Evolutionary conservation across 2,888 invertebrate species (phyloP).

Genomic region (Drosophila prostipennis): DNA sequence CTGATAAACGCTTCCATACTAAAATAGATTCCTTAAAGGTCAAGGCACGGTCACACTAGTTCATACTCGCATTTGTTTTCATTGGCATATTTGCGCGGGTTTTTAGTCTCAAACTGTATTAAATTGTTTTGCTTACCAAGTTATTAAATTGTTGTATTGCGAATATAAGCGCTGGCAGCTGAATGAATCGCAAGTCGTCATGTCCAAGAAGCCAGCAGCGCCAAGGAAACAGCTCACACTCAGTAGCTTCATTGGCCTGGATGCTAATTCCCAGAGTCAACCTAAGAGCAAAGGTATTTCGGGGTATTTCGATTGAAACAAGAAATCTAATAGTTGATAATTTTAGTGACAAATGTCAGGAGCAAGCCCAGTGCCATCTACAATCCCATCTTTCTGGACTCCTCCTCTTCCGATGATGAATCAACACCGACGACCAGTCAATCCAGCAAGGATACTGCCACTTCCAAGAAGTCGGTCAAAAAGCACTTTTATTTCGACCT

Average conservation of each 20-base stretch:
- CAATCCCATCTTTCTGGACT: conserved; percentile 81
- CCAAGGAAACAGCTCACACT: conserved; percentile 35
- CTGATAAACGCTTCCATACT: not conserved
- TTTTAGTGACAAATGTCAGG: conserved; percentile 27
- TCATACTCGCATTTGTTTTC: not conserved
- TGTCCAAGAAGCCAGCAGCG: conserved; percentile 23
- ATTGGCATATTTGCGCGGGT: conserved; percentile 31
- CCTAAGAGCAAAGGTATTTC: conserved; percentile 14
- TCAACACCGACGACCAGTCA: conserved; percentile 13
- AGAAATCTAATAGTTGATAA: conserved; percentile 56
- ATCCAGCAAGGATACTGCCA: not conserved
- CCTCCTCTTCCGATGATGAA: conserved; percentile 79
- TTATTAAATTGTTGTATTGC: not conserved
- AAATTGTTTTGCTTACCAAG: conserved; percentile 14
- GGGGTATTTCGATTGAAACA: no score
- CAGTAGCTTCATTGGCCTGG: conserved; percentile 38
- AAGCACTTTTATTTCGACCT: conserved; percentile 65
- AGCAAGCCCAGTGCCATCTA: conserved; percentile 50
- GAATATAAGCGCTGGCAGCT: not conserved
- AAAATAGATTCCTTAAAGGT: no score
- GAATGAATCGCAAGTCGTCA: conserved; percentile 1
- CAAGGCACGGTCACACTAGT: not conserved
- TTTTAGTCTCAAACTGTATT: conserved; percentile 18
- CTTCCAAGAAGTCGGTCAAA: not conserved
- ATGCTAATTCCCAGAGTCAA: conserved; percentile 27